Percentiles rank a stretch among this genome's conserved stretches.
phyloP scores from a whole-genome alignment of 2,888 invertebrate species.

The Chrysomela aeneicollis region DNA sequence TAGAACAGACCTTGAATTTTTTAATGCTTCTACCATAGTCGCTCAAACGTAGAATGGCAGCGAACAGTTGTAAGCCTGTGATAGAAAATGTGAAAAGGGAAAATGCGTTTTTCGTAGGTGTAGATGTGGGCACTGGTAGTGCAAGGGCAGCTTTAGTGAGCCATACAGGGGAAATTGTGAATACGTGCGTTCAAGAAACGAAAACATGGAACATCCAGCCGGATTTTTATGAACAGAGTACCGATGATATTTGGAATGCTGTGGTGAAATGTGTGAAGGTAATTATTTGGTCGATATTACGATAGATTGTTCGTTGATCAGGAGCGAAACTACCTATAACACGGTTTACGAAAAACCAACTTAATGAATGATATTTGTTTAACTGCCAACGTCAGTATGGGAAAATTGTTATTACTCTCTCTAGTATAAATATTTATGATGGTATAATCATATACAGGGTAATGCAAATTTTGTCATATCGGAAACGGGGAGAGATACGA shows the following conservation, averaged over 20 bases:
- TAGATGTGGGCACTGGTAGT: conserved; percentile 94
- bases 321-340: too few relatives aligned
- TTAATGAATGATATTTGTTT: too few relatives aligned
- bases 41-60: conserved; percentile 14
- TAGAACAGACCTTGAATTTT: conserved; percentile 11
- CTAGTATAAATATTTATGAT: too few relatives aligned
- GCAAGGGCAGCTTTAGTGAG: conserved; percentile 84
- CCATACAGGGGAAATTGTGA: conserved; percentile 71
- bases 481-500: too few relatives aligned
- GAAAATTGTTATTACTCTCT: too few relatives aligned
- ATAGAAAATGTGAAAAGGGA: neutral
- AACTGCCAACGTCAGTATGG: too few relatives aligned
- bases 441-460: too few relatives aligned
- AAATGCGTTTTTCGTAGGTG: conserved; percentile 63
- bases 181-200: conserved; percentile 71
- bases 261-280: conserved; percentile 81
- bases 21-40: neutral
- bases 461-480: too few relatives aligned
- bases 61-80: conserved; percentile 8
- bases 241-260: conserved; percentile 86
- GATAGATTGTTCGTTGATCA: too few relatives aligned
- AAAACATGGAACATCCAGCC: conserved; percentile 75
- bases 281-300: neutral
- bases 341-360: too few relatives aligned
- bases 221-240: conserved; percentile 90